Evolutionary conservation across 1,140 invertebrate genomes (phyloP).

Genomic region (Meloidogyne chitwoodi): DNA sequence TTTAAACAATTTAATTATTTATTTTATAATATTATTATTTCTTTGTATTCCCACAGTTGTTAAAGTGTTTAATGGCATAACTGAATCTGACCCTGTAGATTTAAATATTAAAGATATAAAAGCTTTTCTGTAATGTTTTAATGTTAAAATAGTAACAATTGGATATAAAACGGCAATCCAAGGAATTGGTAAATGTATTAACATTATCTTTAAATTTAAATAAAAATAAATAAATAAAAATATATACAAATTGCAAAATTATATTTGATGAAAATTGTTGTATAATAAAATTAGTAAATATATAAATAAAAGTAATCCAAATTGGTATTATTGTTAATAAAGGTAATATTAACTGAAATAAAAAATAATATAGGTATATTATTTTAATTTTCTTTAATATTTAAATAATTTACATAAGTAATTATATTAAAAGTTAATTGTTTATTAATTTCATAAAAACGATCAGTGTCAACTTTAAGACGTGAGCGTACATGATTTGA

Average conservation of each 20-base stretch:
- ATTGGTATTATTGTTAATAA: background rate
- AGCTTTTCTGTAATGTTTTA: background rate
- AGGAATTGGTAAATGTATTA: background rate
- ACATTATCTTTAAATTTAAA: background rate
- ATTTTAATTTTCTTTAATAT: too few relatives aligned
- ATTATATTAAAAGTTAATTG: constrained; percentile 3
- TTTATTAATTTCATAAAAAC: background rate
- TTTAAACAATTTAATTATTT: too few relatives aligned
- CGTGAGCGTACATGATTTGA: background rate
- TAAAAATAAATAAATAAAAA: background rate
- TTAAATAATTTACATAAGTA: background rate
- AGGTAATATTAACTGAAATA: background rate
- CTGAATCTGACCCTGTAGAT: too few relatives aligned
- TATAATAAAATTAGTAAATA: background rate
- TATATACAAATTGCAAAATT: background rate
- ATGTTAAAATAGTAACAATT: background rate
- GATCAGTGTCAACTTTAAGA: background rate
- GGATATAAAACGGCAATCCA: background rate
- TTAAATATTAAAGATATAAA: background rate
- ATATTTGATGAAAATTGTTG: background rate
- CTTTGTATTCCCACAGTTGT: background rate
- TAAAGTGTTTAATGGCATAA: background rate
- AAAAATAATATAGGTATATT: too few relatives aligned
- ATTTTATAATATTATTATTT: background rate
- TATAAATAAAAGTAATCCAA: background rate